Conservation (phyloP, 2,888 invertebrate genomes). For the Penaeus monodon region DNA sequence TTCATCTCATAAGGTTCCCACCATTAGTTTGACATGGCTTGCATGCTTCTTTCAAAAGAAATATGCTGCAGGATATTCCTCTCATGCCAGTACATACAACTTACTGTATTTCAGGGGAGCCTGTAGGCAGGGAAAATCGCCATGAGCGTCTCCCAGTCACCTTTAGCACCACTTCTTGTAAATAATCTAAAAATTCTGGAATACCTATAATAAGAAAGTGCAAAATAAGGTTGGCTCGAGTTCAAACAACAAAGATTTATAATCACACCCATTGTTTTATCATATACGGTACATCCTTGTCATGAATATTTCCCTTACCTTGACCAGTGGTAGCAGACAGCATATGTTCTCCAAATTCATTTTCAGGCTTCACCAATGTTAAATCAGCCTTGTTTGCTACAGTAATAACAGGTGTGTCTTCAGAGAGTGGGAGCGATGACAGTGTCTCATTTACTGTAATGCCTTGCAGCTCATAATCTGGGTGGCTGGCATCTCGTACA, state of each 20-base stretch:
- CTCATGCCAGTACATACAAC: neutral
- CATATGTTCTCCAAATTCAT: constrained; percentile 6
- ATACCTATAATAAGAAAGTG: constrained; percentile 19
- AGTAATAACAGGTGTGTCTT: constrained; percentile 75
- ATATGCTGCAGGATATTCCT: neutral
- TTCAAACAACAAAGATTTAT: neutral
- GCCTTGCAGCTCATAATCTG: constrained; percentile 78
- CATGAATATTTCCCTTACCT: constrained; percentile 21
- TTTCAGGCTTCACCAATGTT: constrained; percentile 66
- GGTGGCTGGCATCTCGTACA: constrained; percentile 83
- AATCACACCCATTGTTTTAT: neutral
- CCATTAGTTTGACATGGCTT: neutral
- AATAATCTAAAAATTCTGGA: constrained; percentile 20
- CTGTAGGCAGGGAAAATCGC: constrained; percentile 44
- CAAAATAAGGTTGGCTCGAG: neutral
- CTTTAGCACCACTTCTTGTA: constrained; percentile 31
- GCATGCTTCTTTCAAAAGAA: neutral
- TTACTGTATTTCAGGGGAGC: constrained; percentile 49
- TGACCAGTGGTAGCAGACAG: constrained; percentile 39
- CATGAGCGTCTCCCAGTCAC: constrained; percentile 46
- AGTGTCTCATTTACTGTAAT: constrained; percentile 80
- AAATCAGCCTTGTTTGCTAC: constrained; percentile 84
- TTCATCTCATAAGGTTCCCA: neutral
- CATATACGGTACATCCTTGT: neutral
- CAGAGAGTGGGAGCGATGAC: constrained; percentile 72